A percentile compares a stretch with the other conserved stretches of the same genome.
phyloP scores from a whole-genome alignment of 2,888 invertebrate species.

The Orchesella flavescens region DNA sequence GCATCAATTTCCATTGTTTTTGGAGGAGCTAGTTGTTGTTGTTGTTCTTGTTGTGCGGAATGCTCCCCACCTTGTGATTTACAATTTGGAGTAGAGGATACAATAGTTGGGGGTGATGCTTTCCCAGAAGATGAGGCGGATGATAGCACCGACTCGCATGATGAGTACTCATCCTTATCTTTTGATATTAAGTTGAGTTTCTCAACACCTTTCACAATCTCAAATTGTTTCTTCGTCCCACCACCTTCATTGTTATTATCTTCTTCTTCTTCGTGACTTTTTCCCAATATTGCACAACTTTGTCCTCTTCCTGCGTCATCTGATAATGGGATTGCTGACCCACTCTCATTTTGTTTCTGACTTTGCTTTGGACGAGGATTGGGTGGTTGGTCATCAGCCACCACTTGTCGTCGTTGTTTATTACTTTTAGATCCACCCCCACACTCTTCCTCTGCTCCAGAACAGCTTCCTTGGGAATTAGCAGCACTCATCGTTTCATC shows the following conservation, averaged over 20 bases:
- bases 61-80: neutral
- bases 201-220: slow-evolving; percentile 36
- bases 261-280: slow-evolving; percentile 10
- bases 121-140: slow-evolving; percentile 22
- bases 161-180: slow-evolving; percentile 49
- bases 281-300: slow-evolving; percentile 7
- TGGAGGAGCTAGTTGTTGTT: neutral
- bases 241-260: slow-evolving; percentile 50
- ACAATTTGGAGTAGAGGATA: neutral
- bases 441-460: slow-evolving; percentile 51
- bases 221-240: slow-evolving; percentile 11
- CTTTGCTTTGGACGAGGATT: slow-evolving; percentile 14
- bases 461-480: slow-evolving; percentile 42
- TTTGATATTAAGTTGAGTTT: slow-evolving; percentile 42
- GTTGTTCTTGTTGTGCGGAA: neutral
- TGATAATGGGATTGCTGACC: neutral
- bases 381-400: neutral
- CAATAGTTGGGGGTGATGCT: slow-evolving; percentile 1
- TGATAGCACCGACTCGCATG: slow-evolving; percentile 48
- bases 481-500: slow-evolving; percentile 42
- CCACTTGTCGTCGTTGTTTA: slow-evolving; percentile 24
- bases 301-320: neutral
- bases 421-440: slow-evolving; percentile 19
- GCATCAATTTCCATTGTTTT: slow-evolving; percentile 20
- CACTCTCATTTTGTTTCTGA: slow-evolving; percentile 26